Evolutionary conservation across 2,113 vertebrate species (phyloP).

Genomic region (Grammomys surdaster): DNA sequence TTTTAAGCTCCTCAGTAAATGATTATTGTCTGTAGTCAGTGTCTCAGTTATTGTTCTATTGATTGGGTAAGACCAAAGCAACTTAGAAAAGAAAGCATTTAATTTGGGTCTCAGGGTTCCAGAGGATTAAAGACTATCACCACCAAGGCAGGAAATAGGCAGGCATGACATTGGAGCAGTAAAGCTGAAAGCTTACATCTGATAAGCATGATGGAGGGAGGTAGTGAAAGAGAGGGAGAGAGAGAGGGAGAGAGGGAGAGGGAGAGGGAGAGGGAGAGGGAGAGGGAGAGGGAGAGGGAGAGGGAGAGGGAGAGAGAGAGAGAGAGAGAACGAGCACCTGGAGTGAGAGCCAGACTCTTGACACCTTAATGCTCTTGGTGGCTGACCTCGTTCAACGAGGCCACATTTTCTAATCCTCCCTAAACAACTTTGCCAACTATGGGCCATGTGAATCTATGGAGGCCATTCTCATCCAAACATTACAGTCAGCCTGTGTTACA

Average conservation of each 20-base stretch:
- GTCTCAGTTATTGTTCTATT: background rate
- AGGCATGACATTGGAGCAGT: background rate
- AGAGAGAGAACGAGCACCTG: background rate
- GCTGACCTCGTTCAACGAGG: background rate
- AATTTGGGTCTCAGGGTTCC: background rate
- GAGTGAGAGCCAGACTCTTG: background rate
- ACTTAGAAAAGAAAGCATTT: background rate
- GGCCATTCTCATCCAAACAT: background rate
- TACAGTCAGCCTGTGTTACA: background rate
- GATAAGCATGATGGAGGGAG: background rate
- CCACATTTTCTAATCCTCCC: background rate
- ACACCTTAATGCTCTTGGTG: background rate
- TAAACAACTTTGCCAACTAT: background rate
- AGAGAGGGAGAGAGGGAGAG: background rate
- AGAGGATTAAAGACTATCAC: background rate
- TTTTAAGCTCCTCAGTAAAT: background rate
- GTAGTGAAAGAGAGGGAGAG: fast-evolving
- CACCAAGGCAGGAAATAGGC: no score
- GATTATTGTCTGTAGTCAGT: background rate
- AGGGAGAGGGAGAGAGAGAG: background rate
- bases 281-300: no score
- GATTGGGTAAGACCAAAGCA: background rate
- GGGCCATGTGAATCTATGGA: background rate
- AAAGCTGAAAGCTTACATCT: background rate
- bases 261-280: background rate